Base-by-base conservation (phyloP, 2,888 invertebrate species). In the Monopis laevigella region DNA sequence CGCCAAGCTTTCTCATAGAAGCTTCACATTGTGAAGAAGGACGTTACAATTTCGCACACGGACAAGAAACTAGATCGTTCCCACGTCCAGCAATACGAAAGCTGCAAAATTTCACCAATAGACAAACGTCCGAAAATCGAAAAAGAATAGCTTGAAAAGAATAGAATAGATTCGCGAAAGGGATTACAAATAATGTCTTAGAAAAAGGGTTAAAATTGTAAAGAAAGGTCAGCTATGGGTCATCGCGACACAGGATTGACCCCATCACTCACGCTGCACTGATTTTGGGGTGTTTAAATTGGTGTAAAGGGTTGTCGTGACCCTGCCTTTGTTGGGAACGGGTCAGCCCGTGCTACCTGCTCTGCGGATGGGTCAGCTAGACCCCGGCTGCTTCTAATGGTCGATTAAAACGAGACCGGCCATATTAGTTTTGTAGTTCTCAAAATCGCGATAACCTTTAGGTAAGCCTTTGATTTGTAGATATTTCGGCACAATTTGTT, bases 81-180 rank as follows among this genome's bases (percentile, higher is more conserved):
- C 70, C 80, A 78, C 74, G 72, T 53, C 59, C 66, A n/a, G n/a
- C 12, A 34, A 40, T n/a, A 12, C 36, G 29, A 40, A 40, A 44
- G 38, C 40, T 45, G 77, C 78, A 72, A 77, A 75, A 67, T 77
- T 75, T 70, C 63, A 65, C 65, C 60, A 55, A 70, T 71, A 71
- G 65, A 66, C 68, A 61, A 62, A 64, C 62, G 65, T 64, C 64
- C 67, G 55, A 65, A 55, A 53, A 21, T 53, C 55, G 58, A 54
- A 56, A 58, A 50, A 60, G 65, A 72, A 72, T 67, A 56, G 68
- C 56, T 48, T 55, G 55, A 51, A 58, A 55, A 78, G 73, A 77
- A 77, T 66, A 51, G 56, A 81, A 82, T 82, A 82, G 82, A 81
- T 82, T 82, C 82, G 82, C 82, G 65, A 73, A 77, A 81, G 80